Conservation (phyloP, 1,140 invertebrate genomes). For the Hylaeus anthracinus region DNA sequence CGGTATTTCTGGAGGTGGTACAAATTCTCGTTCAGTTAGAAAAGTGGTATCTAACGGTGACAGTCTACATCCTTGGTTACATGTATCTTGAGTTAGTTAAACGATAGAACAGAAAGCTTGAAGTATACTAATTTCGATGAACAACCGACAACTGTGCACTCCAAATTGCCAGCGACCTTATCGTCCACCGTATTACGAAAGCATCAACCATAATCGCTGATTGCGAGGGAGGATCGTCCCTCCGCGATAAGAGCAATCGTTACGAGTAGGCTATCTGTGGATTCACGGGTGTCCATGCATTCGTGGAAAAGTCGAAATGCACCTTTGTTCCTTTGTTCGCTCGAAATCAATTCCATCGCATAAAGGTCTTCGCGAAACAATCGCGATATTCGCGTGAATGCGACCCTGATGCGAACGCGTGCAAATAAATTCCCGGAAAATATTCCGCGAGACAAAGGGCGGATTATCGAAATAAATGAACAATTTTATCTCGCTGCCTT, state of each 20-base stretch:
- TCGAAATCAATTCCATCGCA: constrained; percentile 8
- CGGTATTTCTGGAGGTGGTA: no score
- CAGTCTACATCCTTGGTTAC: no score
- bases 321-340: not conserved
- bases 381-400: not conserved
- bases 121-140: no score
- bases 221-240: no score
- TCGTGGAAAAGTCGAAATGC: constrained; percentile 8
- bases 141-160: no score
- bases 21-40: not conserved
- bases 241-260: constrained; percentile 51
- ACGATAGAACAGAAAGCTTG: no score
- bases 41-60: no score
- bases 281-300: constrained; percentile 23
- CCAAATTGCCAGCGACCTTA: constrained; percentile 42
- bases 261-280: not conserved
- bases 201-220: constrained; percentile 27
- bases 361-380: not conserved
- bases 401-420: no score
- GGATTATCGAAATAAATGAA: not conserved
- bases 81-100: no score
- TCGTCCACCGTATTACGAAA: constrained; percentile 54
- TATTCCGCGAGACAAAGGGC: not conserved
- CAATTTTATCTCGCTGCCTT: not conserved
- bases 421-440: not conserved